Evolutionary conservation across 30 jellyfish, hydroid and myxozoan genomes (phyloP), one percentile per base, ranked within the genome.

Genomic region (Cassiopea andromeda): DNA sequence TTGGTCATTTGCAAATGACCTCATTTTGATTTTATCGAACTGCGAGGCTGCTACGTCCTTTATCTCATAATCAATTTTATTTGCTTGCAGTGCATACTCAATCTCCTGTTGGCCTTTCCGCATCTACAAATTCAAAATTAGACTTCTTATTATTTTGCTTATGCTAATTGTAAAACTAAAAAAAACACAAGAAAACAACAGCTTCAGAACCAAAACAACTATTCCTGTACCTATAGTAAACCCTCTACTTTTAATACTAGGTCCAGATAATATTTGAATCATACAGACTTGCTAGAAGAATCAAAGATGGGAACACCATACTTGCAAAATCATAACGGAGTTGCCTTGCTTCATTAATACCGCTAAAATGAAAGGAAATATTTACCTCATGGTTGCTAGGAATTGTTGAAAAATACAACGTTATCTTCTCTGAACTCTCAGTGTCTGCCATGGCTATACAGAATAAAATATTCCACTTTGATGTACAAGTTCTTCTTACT

Each of bases 21-120:
- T 86, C 93, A 86, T 86, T 86, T 85, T 86, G 88, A 86, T 77
- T 68, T 76, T 86, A 74, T 86, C 89, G 80, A 85, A 77, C 18
- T 14, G 60, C 2, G 93, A 86, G 38, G 93, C 93, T 1, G 93
- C 93, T 1, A 86, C 85, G 48, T 86, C 93, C 77, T 77, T 86
- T 10, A 86, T 48, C 49, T 86, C 93, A 61, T 75, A 86, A 45
- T 86, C 87, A 8, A 86, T 76, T 60, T 76, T 86, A 47, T 69
- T 18, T 43, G 89, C 87, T 45, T 76, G 93, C 68, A 86, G n/a
- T 8, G 93, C 71, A 38, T 89, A 77, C 77, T 86, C 93, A 4
- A 86, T 86, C 48, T 86, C 89, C 60, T 60, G 66, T 61, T 86
- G 93, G 57, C 83, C 93, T 61, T 86, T 86, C 46, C 87, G 75